Conservation (phyloP, 2,113 vertebrate genomes). For the Oryzias celebensis region DNA sequence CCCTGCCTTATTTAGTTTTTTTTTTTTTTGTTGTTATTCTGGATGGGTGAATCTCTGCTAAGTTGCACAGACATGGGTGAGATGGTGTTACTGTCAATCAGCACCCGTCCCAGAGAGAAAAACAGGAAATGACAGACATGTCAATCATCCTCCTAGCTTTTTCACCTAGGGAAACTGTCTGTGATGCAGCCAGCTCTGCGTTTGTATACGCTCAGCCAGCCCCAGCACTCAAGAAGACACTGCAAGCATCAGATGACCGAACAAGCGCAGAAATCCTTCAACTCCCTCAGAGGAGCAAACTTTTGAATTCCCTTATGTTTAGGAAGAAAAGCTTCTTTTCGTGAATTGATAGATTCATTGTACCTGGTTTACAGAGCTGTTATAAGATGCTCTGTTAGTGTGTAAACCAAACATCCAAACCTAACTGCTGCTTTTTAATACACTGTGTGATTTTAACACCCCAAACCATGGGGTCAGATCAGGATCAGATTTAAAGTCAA, state of each 20-base stretch:
- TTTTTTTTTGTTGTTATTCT: constrained; percentile 9
- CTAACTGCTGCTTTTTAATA: constrained; percentile 68
- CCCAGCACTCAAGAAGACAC: constrained; percentile 26
- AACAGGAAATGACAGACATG: constrained; percentile 49
- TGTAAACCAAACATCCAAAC: constrained; percentile 63
- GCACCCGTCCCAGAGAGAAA: constrained; percentile 30
- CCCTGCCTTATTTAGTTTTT: constrained; percentile 23
- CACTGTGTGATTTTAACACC: constrained; percentile 69
- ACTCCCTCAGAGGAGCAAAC: constrained; percentile 12
- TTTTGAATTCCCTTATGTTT: constrained; percentile 14
- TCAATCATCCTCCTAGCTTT: constrained; percentile 42
- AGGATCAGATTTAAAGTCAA: too few relatives aligned
- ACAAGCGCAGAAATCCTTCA: constrained; percentile 43
- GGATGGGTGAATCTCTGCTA: constrained; percentile 46
- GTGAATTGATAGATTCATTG: constrained; percentile 62
- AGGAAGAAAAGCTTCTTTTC: constrained; percentile 48
- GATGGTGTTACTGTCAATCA: constrained; percentile 65
- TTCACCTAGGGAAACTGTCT: constrained; percentile 47
- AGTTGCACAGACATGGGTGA: constrained; percentile 25
- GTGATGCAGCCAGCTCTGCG: constrained; percentile 24
- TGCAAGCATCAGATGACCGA: constrained; percentile 30
- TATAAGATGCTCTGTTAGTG: constrained; percentile 66
- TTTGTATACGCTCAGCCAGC: constrained; percentile 20
- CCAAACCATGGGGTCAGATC: neutral
- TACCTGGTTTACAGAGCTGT: constrained; percentile 63